phyloP scores from a whole-genome alignment of 2,888 invertebrate genomes.

The Anodontia alba region DNA sequence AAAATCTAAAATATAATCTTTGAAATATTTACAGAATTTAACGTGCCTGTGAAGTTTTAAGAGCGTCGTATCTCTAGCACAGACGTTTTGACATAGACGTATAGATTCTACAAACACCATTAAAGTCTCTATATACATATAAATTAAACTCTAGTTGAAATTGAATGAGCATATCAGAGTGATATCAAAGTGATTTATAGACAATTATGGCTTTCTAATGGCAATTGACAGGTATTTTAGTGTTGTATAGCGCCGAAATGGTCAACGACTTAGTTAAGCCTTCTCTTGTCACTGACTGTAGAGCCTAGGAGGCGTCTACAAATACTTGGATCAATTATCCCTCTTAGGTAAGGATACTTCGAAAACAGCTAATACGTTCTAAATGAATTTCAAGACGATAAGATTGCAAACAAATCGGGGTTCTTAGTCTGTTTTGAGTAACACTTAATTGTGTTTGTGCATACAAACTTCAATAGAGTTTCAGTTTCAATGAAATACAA shows the following conservation, averaged over 20 bases:
- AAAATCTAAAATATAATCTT: slow-evolving; percentile 48
- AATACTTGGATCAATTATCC: slow-evolving; percentile 17
- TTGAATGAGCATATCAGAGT: slow-evolving; percentile 39
- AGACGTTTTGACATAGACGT: slow-evolving; percentile 47
- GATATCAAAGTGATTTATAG: slow-evolving; percentile 59
- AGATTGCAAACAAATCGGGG: slow-evolving; percentile 26
- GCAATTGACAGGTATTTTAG: slow-evolving; percentile 50
- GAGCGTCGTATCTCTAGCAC: slow-evolving; percentile 19
- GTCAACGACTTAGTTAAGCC: slow-evolving; percentile 24
- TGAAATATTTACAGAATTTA: slow-evolving; percentile 29
- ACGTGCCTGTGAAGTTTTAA: slow-evolving; percentile 5
- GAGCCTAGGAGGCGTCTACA: slow-evolving; percentile 29
- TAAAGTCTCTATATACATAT: slow-evolving; percentile 46
- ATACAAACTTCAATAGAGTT: background rate
- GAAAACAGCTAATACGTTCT: slow-evolving; percentile 33
- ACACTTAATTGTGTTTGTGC: slow-evolving; percentile 1
- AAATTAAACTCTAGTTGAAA: slow-evolving; percentile 45
- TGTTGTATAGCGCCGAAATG: slow-evolving; percentile 25
- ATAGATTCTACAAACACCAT: slow-evolving; percentile 45
- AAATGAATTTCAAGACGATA: slow-evolving; percentile 36
- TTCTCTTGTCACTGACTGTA: slow-evolving; percentile 2
- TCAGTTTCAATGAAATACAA: background rate
- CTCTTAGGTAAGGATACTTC: slow-evolving; percentile 35
- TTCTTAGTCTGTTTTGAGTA: background rate
- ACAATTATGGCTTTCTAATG: slow-evolving; percentile 50